Evolutionary conservation across 1,140 invertebrate species (phyloP), one percentile per base, ranked within the genome.

Genomic region (Lasaia peninsularis): DNA sequence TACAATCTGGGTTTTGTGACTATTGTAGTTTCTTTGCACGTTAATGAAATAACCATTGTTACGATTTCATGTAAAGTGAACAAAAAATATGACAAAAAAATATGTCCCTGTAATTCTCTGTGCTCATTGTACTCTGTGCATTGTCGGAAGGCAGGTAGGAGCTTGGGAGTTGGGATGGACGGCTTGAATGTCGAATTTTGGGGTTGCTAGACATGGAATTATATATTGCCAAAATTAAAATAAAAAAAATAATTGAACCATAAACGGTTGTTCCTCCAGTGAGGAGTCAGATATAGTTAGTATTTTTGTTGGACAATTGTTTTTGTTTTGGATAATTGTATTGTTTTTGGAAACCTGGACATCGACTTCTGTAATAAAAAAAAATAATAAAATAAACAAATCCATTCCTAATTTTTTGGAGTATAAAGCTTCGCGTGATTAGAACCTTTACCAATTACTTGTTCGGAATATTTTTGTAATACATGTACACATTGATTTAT

Each of bases 131-230:
- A 48, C 40, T 48, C 40, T 48, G 40, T 48, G 40, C 40, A 48
- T 48, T 48, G 40, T 48, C 40, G 40, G 40, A 48, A 59, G 67
- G 72, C 73, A 81, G 79, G 78, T 81, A 79, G 65, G 61, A 65
- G 62, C 71, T 57, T 52, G 49, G 37, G 12, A 33, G 32, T 55
- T 69, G 67, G 78, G 75, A 75, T 78, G 75, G 70, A 75, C 75
- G 75, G 73, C 75, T 80, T 79, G 75, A 80, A 82, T 74, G 71
- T 80, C 74, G 71, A 81, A 79, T 63, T 68, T 65, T 54, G 48
- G 73, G 68, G 76, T 75, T 79, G 73, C 73, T 49, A 73, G 52
- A 11, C 52, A 9, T 37, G 4, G 1, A 40, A 31, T 52, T 52
- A 33, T 21, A 59, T 40, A 37, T 40, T 31, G 8, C 51, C 57